Percentiles rank a stretch among this genome's conserved stretches.
Conservation (phyloP, 2,797 vertebrate genomes). For the Sebastes diploproa region DNA sequence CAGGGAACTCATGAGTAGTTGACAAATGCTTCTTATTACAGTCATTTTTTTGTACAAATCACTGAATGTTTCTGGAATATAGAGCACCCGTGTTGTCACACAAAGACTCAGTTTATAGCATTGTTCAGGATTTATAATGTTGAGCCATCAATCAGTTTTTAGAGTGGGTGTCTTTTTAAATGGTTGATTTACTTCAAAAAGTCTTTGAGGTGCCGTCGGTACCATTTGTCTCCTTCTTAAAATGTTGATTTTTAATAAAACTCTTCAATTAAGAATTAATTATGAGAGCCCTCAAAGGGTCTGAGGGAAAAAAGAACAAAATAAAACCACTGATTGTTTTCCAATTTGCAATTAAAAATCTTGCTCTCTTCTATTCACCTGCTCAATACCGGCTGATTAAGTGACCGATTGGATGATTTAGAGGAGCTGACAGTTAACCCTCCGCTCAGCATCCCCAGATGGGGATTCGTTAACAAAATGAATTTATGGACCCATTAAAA, state of each 20-base stretch:
- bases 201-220: background rate
- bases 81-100: background rate
- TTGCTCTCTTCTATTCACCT: background rate
- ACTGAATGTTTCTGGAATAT: background rate
- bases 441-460: background rate
- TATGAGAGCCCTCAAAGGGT: background rate
- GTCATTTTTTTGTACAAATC: background rate
- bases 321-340: background rate
- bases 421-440: conserved; percentile 1
- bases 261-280: background rate
- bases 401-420: conserved; percentile 17
- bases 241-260: conserved; percentile 1
- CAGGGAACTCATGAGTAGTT: background rate
- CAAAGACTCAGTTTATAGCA: background rate
- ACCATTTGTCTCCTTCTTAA: background rate
- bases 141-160: background rate
- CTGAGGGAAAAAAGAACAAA: background rate
- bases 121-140: background rate
- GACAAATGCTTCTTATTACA: background rate
- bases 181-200: background rate
- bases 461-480: conserved; percentile 2
- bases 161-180: background rate
- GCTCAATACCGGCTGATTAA: conserved; percentile 4
- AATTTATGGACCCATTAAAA: conserved; percentile 61
- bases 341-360: background rate